These are phyloP conservation scores for Diaphora mendica DNA, from an alignment of 2,888 invertebrate genomes.

Conservation along the genomic window DNA sequence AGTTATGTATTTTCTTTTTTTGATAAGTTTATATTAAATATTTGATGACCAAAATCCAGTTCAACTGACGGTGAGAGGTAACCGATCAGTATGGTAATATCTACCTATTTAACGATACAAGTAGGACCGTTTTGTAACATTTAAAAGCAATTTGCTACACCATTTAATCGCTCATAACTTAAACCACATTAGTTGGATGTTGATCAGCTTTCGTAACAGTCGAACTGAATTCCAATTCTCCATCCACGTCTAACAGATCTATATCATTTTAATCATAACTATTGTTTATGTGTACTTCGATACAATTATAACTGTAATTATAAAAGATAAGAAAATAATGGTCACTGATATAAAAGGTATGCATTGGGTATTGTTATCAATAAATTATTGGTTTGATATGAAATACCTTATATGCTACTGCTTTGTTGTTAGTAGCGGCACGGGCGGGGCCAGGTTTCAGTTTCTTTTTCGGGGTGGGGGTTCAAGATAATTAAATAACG, in stretches of 20 bases:
- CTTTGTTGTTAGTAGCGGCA: background rate
- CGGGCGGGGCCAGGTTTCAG: too few relatives aligned
- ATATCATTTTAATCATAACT: slow-evolving; percentile 28
- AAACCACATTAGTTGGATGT: slow-evolving; percentile 11
- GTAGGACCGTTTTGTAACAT: too few relatives aligned
- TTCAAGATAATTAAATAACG: too few relatives aligned
- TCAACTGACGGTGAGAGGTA: too few relatives aligned
- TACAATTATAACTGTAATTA: slow-evolving; percentile 20
- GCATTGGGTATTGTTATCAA: background rate
- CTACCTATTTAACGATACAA: too few relatives aligned
- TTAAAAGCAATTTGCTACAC: background rate
- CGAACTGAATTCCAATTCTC: slow-evolving; percentile 36
- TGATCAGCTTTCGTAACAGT: slow-evolving; percentile 42
- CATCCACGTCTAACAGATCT: slow-evolving; percentile 18
- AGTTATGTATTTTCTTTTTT: too few relatives aligned
- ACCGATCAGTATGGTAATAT: too few relatives aligned
- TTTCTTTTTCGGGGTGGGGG: too few relatives aligned
- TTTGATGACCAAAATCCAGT: too few relatives aligned
- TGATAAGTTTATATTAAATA: too few relatives aligned
- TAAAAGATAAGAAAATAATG: slow-evolving; percentile 13
- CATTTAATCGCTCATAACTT: slow-evolving; percentile 7
- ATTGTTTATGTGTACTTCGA: slow-evolving; percentile 35
- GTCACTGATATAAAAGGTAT: slow-evolving; percentile 10
- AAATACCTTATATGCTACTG: background rate
- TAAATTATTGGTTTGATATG: background rate